phyloP scores from a whole-genome alignment of 2,888 invertebrate species.

The Ptycholaimellus sp. region DNA sequence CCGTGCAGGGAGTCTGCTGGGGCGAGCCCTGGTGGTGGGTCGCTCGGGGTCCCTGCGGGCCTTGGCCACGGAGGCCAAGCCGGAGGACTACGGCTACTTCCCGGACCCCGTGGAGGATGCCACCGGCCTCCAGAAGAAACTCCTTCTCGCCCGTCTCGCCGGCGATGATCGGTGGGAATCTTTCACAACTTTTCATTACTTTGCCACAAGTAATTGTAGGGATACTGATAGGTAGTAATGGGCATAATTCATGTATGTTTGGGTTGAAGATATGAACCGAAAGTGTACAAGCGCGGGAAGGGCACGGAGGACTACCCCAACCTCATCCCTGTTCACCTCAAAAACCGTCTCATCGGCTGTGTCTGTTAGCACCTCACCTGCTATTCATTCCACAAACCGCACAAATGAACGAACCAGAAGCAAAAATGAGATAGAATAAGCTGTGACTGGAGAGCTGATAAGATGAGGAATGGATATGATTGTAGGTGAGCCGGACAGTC shows the following conservation, averaged over 20 bases:
- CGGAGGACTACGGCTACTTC: conserved; percentile 22
- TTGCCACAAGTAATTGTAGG: not conserved
- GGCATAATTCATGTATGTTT: not conserved
- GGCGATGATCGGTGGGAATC: too few relatives aligned
- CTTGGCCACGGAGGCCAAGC: conserved; percentile 19
- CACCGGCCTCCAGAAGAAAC: conserved; percentile 69
- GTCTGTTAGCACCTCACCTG: conserved; percentile 38
- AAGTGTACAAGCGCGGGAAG: conserved; percentile 21
- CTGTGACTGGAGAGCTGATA: too few relatives aligned
- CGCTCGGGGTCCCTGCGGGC: too few relatives aligned
- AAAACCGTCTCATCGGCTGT: conserved; percentile 72
- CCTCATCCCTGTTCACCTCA: conserved; percentile 64
- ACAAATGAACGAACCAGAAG: not conserved
- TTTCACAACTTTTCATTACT: not conserved
- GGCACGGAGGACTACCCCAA: conserved; percentile 66
- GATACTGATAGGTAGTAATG: not conserved
- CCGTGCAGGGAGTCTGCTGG: too few relatives aligned
- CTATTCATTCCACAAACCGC: not conserved
- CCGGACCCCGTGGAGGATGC: conserved; percentile 72
- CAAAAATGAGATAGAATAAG: too few relatives aligned
- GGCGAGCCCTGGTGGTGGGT: too few relatives aligned
- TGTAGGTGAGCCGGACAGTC: conserved; percentile 53
- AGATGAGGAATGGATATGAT: too few relatives aligned
- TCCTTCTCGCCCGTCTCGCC: conserved; percentile 55
- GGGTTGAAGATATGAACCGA: conserved; percentile 13